These are phyloP conservation scores for Cyanistes caeruleus DNA, from an alignment of 2,113 vertebrate species.

Conservation along the genomic window DNA sequence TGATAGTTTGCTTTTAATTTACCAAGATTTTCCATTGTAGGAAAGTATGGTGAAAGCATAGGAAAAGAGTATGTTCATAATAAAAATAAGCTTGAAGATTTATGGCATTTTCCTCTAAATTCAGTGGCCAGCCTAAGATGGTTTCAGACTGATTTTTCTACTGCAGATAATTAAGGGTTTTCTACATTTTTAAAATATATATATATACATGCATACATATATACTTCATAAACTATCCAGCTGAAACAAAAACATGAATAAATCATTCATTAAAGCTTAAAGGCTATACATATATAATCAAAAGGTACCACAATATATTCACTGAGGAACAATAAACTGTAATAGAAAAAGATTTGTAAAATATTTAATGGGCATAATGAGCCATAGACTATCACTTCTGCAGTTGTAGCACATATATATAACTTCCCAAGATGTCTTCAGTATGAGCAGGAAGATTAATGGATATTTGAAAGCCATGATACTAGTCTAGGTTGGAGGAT, in stretches of 20 bases:
- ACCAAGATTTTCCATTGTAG: background rate
- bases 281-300: background rate
- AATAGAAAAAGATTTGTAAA: background rate
- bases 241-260: background rate
- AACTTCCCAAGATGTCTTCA: background rate
- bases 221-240: background rate
- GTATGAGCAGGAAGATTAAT: background rate
- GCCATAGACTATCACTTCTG: background rate
- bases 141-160: background rate
- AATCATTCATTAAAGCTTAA: background rate
- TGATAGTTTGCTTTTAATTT: background rate
- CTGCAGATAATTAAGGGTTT: background rate
- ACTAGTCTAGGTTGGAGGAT: background rate
- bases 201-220: background rate
- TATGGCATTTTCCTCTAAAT: background rate
- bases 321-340: background rate
- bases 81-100: background rate
- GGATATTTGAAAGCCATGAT: background rate
- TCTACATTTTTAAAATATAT: background rate
- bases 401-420: background rate
- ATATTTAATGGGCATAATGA: background rate
- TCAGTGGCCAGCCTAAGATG: background rate
- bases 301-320: background rate
- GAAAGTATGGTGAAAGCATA: no score
- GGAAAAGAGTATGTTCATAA: background rate